These are phyloP conservation scores for Mongoloraphidia duomilia DNA, from an alignment of 2,888 invertebrate species.

Conservation along the genomic window DNA sequence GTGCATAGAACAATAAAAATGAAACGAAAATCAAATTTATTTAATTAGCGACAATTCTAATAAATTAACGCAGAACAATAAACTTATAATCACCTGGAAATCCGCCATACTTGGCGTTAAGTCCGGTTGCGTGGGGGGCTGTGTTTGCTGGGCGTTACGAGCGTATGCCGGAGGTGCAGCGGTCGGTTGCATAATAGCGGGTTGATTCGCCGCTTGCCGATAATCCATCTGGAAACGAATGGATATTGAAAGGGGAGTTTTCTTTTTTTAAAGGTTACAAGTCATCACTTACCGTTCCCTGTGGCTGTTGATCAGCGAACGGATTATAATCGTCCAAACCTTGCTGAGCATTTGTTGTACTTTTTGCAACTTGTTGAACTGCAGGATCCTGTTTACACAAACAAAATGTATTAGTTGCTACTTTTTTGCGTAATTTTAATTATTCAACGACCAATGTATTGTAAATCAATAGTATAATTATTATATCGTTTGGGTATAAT, in stretches of 20 bases:
- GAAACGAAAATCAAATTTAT: too few species aligned
- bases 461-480: too few species aligned
- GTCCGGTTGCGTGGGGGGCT: conserved; percentile 30
- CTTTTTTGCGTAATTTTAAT: too few species aligned
- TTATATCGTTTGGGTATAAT: too few species aligned
- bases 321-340: conserved; percentile 92
- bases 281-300: conserved; percentile 17
- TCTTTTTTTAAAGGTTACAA: neutral
- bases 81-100: conserved; percentile 43
- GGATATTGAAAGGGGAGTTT: neutral
- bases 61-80: neutral
- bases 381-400: conserved; percentile 69
- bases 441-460: too few species aligned
- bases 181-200: conserved; percentile 74
- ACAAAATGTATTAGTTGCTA: conserved; percentile 8
- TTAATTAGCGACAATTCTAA: neutral
- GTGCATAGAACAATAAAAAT: too few species aligned
- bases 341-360: conserved; percentile 51
- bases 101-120: conserved; percentile 54
- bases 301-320: conserved; percentile 63
- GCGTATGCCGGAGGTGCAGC: conserved; percentile 52
- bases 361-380: conserved; percentile 77
- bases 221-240: conserved; percentile 16
- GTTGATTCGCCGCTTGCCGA: conserved; percentile 38
- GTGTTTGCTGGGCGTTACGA: conserved; percentile 43